Evolutionary conservation across 1,140 invertebrate species (phyloP).

Genomic region (Arion vulgaris): DNA sequence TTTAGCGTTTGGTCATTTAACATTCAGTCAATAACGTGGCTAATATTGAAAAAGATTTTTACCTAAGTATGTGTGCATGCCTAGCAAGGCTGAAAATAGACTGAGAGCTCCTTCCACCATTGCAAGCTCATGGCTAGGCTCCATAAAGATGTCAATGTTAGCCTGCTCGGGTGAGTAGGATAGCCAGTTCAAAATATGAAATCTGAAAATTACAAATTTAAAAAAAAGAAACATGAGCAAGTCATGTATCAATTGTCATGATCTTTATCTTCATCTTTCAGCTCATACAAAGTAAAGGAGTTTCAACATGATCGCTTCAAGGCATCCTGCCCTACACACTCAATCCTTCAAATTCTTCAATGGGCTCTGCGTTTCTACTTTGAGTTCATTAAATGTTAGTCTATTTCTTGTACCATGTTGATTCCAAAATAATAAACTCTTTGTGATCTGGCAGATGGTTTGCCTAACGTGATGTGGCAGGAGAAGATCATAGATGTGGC

Average conservation of each 20-base stretch:
- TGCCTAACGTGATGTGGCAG: too few relatives aligned
- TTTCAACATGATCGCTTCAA: too few relatives aligned
- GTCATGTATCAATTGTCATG: background rate
- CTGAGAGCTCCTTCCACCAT: slow-evolving; percentile 95
- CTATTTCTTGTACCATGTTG: too few relatives aligned
- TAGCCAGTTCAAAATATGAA: slow-evolving; percentile 81
- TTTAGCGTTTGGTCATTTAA: too few relatives aligned
- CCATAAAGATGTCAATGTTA: slow-evolving; percentile 55
- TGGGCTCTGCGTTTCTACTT: too few relatives aligned
- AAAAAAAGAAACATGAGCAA: background rate
- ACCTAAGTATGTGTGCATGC: slow-evolving; percentile 92
- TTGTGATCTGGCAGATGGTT: too few relatives aligned
- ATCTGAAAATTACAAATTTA: slow-evolving; percentile 50
- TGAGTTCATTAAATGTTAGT: too few relatives aligned
- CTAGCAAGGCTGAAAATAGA: slow-evolving; percentile 91
- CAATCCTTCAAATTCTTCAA: too few relatives aligned
- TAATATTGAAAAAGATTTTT: slow-evolving; percentile 51
- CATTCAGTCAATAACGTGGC: too few relatives aligned
- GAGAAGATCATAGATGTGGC: too few relatives aligned
- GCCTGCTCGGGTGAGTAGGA: slow-evolving; percentile 81
- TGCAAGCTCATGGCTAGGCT: slow-evolving; percentile 76
- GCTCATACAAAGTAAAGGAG: background rate
- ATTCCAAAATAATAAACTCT: too few relatives aligned
- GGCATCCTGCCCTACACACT: too few relatives aligned
- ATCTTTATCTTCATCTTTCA: background rate